Evolutionary conservation across 2,888 invertebrate species (phyloP), one percentile per base, ranked within the genome.

Genomic region (Drosophila quinaria): DNA sequence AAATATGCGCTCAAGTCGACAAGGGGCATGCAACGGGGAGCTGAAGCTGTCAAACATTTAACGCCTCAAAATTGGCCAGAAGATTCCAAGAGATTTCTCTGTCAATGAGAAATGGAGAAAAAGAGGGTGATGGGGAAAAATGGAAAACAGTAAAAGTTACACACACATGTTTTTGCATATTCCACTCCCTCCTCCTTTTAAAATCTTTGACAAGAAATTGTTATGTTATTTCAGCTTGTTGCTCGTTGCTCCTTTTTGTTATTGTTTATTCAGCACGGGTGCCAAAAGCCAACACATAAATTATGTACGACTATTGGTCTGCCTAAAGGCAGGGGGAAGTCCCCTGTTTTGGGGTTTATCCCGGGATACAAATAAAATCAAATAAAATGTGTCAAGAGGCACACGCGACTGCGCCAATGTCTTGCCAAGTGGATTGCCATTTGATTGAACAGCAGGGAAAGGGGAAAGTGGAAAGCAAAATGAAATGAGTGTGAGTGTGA

Each of bases 31-130:
- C 51, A 37, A 37, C 51, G 3, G n/a, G 25, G 2, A 5, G 15
- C 25, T 13, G 19, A 67, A 69, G 75, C 71, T 81, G 81, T 79
- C 81, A 74, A 79, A 77, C 77, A 81, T 72, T 77, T 79, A 71
- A 63, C 72, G 78, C 80, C 68, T 51, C 13, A 72, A 56, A 77
- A 71, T 80, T 74, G 68, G 46, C 65, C 70, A 69, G 15, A n/a
- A 35, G n/a, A 8, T 33, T 29, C n/a, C 60, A 44, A 46, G 19
- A 58, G 52, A 70, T 60, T 59, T 71, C 61, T 33, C 66, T 59
- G 51, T 72, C 75, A 81, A 60, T 56, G 29, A 22, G 17, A 25
- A 4, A 13, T 35, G 13, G 13, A 35, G 4, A 13, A 25, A 35
- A 15, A 15, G n/a, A 35, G 8, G 8, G 17, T 2, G 15, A 25